Percentiles rank a stretch among this genome's conserved stretches.
These are phyloP conservation scores for Perodicticus potto DNA, from an alignment of 2,797 vertebrate species.

Conservation along the genomic window DNA sequence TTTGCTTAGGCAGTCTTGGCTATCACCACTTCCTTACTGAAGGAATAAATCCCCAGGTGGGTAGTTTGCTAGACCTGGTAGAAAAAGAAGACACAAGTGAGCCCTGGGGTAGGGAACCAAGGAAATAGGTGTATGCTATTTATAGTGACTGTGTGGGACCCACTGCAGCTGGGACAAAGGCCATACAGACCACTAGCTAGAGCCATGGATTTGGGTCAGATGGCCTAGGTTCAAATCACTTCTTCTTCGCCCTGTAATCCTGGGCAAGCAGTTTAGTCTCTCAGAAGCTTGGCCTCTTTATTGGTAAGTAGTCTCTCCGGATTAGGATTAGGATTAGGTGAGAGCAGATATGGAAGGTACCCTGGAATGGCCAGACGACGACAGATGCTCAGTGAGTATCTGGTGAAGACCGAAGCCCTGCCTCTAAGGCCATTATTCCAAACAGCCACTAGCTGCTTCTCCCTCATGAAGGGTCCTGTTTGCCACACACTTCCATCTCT, in stretches of 20 bases:
- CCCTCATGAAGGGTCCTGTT: background rate
- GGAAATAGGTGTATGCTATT: background rate
- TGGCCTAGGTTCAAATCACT: background rate
- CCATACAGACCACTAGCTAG: background rate
- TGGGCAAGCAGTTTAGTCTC: background rate
- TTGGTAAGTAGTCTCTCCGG: background rate
- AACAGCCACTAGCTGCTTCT: background rate
- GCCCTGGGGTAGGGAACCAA: background rate
- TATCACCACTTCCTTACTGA: background rate
- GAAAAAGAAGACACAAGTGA: conserved; percentile 20
- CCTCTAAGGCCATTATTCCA: background rate
- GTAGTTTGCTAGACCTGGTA: background rate
- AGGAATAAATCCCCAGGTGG: background rate
- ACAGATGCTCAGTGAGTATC: background rate
- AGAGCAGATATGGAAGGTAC: background rate
- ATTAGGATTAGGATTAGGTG: background rate
- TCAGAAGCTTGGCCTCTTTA: background rate
- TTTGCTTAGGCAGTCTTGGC: background rate
- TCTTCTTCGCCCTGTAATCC: background rate
- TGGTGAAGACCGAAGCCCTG: background rate
- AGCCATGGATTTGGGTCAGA: background rate
- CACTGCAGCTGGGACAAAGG: background rate
- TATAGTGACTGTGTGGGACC: background rate
- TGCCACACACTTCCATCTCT: background rate
- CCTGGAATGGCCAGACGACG: background rate